A percentile compares a stretch with the other conserved stretches of the same genome.
phyloP scores from a whole-genome alignment of 2,888 invertebrate species.

The Ornithoptera priamus region DNA sequence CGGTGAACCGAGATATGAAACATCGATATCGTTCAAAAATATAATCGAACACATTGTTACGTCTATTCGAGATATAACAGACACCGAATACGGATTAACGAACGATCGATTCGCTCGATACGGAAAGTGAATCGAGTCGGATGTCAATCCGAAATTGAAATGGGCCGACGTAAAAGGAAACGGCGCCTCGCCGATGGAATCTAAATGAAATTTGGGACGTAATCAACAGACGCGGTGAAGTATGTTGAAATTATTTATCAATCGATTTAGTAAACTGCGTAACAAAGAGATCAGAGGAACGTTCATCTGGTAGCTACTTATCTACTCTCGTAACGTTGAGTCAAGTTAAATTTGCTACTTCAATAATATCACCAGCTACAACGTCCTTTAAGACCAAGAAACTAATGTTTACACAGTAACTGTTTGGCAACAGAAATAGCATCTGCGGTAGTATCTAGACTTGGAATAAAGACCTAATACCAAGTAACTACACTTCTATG shows the following conservation, averaged over 20 bases:
- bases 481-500: too few relatives aligned
- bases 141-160: slow-evolving; percentile 23
- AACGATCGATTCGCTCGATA: slow-evolving; percentile 22
- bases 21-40: slow-evolving; percentile 6
- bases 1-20: slow-evolving; percentile 5
- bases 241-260: neutral
- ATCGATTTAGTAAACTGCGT: neutral
- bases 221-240: neutral
- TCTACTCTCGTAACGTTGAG: too few relatives aligned
- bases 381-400: too few relatives aligned
- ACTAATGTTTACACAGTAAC: too few relatives aligned
- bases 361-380: too few relatives aligned
- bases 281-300: neutral
- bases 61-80: neutral
- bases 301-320: neutral
- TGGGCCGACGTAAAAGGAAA: slow-evolving; percentile 23
- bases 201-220: slow-evolving; percentile 13
- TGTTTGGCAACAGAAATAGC: too few relatives aligned
- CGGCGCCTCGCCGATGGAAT: slow-evolving; percentile 7
- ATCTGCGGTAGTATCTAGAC: too few relatives aligned
- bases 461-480: too few relatives aligned
- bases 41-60: slow-evolving; percentile 8
- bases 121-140: slow-evolving; percentile 24
- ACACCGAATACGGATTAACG: slow-evolving; percentile 19
- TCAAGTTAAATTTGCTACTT: too few relatives aligned